Conservation (phyloP, 2,113 vertebrate species). For the Andinoacara biseriatus region DNA sequence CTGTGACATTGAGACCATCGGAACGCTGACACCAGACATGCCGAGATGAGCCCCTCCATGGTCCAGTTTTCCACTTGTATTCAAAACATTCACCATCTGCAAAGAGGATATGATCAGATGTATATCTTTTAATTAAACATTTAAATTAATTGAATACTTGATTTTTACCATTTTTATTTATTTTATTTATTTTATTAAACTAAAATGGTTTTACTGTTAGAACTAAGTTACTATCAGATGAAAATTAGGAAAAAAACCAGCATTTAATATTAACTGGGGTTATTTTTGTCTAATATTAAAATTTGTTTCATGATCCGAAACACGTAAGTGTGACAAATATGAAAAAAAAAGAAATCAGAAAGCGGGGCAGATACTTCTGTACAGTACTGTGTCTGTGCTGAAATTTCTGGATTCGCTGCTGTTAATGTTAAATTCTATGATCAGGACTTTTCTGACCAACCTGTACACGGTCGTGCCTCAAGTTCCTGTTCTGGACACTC, state of each 20-base stretch:
- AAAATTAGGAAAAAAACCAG: too few relatives aligned
- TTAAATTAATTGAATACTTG: neutral
- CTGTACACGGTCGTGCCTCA: conserved; percentile 90
- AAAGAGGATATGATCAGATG: conserved; percentile 23
- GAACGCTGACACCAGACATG: conserved; percentile 96
- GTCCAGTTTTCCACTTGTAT: conserved; percentile 91
- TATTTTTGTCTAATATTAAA: too few relatives aligned
- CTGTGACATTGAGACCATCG: conserved; percentile 96
- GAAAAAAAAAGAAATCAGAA: too few relatives aligned
- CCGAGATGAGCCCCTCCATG: conserved; percentile 91
- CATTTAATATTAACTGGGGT: too few relatives aligned
- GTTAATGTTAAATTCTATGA: neutral
- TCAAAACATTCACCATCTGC: conserved; percentile 92
- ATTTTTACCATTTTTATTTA: neutral
- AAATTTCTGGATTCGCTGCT: neutral
- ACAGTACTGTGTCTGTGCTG: neutral
- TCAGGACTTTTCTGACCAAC: conserved; percentile 68
- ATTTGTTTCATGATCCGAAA: too few relatives aligned
- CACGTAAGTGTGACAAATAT: too few relatives aligned
- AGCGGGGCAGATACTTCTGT: neutral
- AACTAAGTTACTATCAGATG: neutral
- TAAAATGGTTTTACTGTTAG: neutral
- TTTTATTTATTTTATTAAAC: neutral
- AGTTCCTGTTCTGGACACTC: conserved; percentile 92
- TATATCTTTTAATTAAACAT: neutral